These are phyloP conservation scores for Pseudochirops cupreus DNA, from an alignment of 2,797 vertebrate species.

Conservation along the genomic window DNA sequence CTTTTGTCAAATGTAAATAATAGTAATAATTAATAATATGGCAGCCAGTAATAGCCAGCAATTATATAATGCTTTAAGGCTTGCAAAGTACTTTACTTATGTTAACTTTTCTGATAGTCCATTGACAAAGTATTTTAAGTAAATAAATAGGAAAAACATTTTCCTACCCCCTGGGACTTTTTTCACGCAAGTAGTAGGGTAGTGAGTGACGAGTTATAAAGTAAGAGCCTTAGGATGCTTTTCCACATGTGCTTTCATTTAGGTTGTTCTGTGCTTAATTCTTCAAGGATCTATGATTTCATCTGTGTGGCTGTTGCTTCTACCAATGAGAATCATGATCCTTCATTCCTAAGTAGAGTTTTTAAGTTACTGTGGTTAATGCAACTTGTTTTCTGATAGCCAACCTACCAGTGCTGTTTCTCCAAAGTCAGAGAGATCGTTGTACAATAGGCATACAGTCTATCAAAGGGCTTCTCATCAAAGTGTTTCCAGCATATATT, in stretches of 20 bases:
- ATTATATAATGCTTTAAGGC: background rate
- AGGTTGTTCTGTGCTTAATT: background rate
- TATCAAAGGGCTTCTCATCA: background rate
- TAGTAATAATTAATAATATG: background rate
- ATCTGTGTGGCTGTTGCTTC: no score
- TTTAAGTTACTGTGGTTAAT: background rate
- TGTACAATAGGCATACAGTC: background rate
- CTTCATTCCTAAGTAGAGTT: background rate
- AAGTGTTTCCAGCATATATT: background rate
- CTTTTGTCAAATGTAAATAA: background rate
- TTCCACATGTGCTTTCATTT: background rate
- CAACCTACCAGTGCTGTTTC: background rate
- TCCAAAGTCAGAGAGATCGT: background rate
- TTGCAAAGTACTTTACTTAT: background rate
- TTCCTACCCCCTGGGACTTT: background rate
- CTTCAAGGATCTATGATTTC: background rate
- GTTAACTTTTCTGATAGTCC: background rate
- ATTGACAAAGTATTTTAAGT: background rate
- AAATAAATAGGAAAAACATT: background rate
- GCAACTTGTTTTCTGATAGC: background rate
- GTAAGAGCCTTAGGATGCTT: background rate
- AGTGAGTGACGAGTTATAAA: slow-evolving; percentile 17
- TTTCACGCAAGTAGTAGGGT: slow-evolving; percentile 8
- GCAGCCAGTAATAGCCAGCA: background rate
- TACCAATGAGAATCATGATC: no score